Conservation (phyloP, 2,113 vertebrate species). For the Perca flavescens region DNA sequence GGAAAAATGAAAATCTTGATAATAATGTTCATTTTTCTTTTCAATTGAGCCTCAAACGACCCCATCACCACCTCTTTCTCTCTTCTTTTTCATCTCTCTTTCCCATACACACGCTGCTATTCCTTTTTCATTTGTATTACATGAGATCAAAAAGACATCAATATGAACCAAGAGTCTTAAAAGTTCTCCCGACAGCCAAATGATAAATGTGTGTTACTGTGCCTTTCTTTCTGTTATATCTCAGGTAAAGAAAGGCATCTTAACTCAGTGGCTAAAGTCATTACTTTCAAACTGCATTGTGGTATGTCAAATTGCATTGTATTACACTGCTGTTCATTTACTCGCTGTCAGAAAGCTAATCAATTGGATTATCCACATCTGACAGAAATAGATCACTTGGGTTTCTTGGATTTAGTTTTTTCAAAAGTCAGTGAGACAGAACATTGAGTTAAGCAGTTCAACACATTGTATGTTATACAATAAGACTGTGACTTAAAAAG, state of each 20-base stretch:
- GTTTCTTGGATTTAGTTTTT: background rate
- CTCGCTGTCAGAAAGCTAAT: constrained; percentile 35
- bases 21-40: constrained; percentile 32
- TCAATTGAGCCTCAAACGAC: constrained; percentile 35
- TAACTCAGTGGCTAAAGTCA: constrained; percentile 36
- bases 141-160: constrained; percentile 49
- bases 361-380: constrained; percentile 18
- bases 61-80: background rate
- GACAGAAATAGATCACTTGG: constrained; percentile 21
- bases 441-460: background rate
- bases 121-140: constrained; percentile 58
- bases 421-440: constrained; percentile 8
- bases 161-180: constrained; percentile 33
- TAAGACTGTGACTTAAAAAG: background rate
- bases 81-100: background rate
- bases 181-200: constrained; percentile 38
- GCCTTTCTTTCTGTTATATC: constrained; percentile 42
- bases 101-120: background rate
- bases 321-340: constrained; percentile 42
- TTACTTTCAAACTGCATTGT: constrained; percentile 40
- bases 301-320: constrained; percentile 37
- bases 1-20: constrained; percentile 48
- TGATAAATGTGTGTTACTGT: constrained; percentile 52
- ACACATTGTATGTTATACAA: background rate
- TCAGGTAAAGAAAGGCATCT: constrained; percentile 40